Evolutionary conservation across 1,140 invertebrate genomes (phyloP).

Genomic region (Drosophila bocki): DNA sequence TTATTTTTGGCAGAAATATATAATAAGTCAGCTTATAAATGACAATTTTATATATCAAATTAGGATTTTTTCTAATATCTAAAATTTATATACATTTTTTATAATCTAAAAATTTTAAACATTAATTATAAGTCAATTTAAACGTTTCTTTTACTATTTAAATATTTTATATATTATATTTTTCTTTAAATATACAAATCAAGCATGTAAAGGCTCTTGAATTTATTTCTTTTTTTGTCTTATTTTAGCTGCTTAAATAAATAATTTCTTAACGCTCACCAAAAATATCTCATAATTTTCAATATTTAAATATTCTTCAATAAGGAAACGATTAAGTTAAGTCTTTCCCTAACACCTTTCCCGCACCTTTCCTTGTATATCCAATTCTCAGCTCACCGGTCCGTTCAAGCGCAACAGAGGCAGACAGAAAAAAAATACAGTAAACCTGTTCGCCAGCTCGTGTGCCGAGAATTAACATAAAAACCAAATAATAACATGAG

Average conservation of each 20-base stretch:
- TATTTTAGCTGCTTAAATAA: background rate
- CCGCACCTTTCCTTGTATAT: background rate
- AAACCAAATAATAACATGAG: slow-evolving; percentile 49
- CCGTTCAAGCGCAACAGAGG: slow-evolving; percentile 43
- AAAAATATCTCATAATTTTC: slow-evolving; percentile 24
- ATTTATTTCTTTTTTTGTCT: background rate
- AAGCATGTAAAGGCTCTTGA: too few species aligned
- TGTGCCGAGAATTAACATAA: slow-evolving; percentile 47
- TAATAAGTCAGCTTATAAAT: too few species aligned
- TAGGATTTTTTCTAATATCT: background rate
- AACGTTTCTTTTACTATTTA: too few species aligned
- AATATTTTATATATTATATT: background rate
- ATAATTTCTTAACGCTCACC: slow-evolving; percentile 6
- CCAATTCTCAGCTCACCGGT: slow-evolving; percentile 20
- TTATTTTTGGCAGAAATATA: too few species aligned
- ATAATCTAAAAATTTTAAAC: too few species aligned
- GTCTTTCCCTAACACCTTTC: slow-evolving; percentile 2
- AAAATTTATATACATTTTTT: too few species aligned
- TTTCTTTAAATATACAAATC: too few species aligned
- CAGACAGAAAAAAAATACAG: slow-evolving; percentile 2
- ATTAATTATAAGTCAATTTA: too few species aligned
- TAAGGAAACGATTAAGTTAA: slow-evolving; percentile 62
- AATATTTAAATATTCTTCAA: slow-evolving; percentile 34
- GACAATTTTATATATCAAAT: background rate
- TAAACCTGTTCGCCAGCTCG: slow-evolving; percentile 31